Evolutionary conservation across 2,888 invertebrate genomes (phyloP).

Genomic region (Pollenia amentaria): DNA sequence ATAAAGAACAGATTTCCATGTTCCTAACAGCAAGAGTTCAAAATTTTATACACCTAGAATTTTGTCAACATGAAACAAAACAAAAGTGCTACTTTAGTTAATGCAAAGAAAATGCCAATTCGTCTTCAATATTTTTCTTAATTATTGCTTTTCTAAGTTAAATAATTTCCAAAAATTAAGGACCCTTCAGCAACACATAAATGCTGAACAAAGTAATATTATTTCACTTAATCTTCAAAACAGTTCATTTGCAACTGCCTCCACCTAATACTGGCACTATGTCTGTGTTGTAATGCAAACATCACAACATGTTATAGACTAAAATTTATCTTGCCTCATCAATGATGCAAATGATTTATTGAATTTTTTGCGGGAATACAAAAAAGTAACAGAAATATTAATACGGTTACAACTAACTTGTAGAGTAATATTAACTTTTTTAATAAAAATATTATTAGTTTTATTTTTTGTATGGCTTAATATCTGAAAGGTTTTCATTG

Average conservation of each 20-base stretch:
- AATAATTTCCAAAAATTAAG: too few species aligned
- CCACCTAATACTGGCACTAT: slow-evolving; percentile 34
- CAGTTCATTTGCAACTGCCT: background rate
- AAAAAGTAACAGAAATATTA: slow-evolving; percentile 33
- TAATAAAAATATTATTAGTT: slow-evolving; percentile 67
- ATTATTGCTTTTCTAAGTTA: too few species aligned
- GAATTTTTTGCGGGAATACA: slow-evolving; percentile 14
- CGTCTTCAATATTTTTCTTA: too few species aligned
- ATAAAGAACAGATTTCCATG: too few species aligned
- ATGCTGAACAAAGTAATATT: too few species aligned
- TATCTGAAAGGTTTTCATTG: background rate
- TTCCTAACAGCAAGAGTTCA: too few species aligned
- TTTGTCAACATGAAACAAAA: too few species aligned
- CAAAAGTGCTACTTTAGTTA: too few species aligned
- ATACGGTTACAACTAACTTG: slow-evolving; percentile 17
- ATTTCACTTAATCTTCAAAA: background rate
- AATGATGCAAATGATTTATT: slow-evolving; percentile 70
- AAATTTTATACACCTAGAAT: too few species aligned
- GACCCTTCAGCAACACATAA: too few species aligned
- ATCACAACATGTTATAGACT: slow-evolving; percentile 43
- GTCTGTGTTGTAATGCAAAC: slow-evolving; percentile 24
- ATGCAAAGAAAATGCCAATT: too few species aligned
- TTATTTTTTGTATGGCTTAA: slow-evolving; percentile 50
- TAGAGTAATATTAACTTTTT: slow-evolving; percentile 71
- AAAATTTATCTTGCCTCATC: slow-evolving; percentile 57